Base-by-base conservation (phyloP, 2,888 invertebrate genomes). In the Eupeodes luniger region DNA sequence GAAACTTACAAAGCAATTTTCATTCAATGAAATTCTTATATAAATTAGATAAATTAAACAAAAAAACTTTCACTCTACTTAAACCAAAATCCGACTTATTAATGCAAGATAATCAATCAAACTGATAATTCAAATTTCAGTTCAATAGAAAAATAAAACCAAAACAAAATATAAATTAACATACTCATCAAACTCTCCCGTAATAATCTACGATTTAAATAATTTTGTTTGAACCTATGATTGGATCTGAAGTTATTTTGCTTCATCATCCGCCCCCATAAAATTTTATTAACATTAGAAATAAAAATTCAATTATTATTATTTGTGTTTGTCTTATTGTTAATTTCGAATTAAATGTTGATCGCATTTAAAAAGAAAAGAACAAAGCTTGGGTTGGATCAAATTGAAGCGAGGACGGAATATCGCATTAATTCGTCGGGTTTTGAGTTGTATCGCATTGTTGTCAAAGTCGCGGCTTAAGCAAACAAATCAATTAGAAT, bases 401-500 rank as follows among this genome's bases (percentile, higher is more conserved):
- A 69, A 53, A 77, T 83, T 74, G 57, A 77, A 84, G 27, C 53
- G 16, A 19, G 9, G 69, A 53, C 53, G 40, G 6, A 12, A 47
- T 6, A 11, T 12, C 53, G 69, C 47, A 19, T 2, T 11, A 10
- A 40, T 12, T 12, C 12, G 19, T 34, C 3, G 27, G 47, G 27
- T 27, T 27, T 47, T 11, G 47, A 11, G 9, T 12, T 19, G 19
- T 55, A 19, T 27, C 27, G 27, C 27, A 27, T 1, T 9, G 11
- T 19, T n/a, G 49, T 49, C 51, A 1, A 40, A 64, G 19, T 47
- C 6, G 19, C 55, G 57, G 57, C 79, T 59, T 40, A 62, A 80
- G 67, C 79, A 86, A 82, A 86, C 83, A 87, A 74, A 84, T 81
- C 77, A 84, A 87, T 87, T 87, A 87, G 80, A 83, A 81, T 69